Evolutionary conservation across 2,113 vertebrate genomes (phyloP), one percentile per base, ranked within the genome.

Genomic region (Uropsilus gracilis): DNA sequence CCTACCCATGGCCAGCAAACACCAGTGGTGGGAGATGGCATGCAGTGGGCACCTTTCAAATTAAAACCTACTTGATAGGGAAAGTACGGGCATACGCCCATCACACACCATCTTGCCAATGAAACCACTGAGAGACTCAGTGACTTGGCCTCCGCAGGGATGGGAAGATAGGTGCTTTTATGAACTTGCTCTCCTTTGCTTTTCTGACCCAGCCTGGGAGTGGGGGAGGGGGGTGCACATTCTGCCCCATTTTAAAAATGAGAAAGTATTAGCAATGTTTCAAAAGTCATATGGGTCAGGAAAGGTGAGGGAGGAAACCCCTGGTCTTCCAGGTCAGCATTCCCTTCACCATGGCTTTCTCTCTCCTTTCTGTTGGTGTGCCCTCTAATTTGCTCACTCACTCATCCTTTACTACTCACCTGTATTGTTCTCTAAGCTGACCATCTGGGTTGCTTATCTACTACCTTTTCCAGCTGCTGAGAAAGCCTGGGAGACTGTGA

Each of bases 271-370:
- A 22, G 34, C 0, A 0, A 10, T 68, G 64, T 78, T 57, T 24
- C 59, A 80, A 57, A 16, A 1, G 14, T 69, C 37, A 28, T 71
- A 78, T 18, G 37, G 55, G 22, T 34, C 55, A 81, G 46, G 63
- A 46, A 42, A 34, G 0, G 16, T 18, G 34, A 26, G 22, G 8
- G 34, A 9, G 32, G 32, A 24, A 57, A 34, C 0, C 32, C 11
- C 34, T 6, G 0, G 22, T 22, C 26, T 42, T 37, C 34, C 44
- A 16, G 11, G 39, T 9, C 89, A 30, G n/a, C 1, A 0, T 24
- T 66, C 84, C 11, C 17, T 12, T 75, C 4, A 0, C 2, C 2
- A 6, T 1, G 18, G 44, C 6, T n/a, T n/a, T n/a, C n/a, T n/a
- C n/a, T n/a, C n/a, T n/a, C n/a, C n/a, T n/a, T n/a, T n/a, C n/a